Evolutionary conservation across 2,888 invertebrate species (phyloP).

Genomic region (Epirrhoe alternata): DNA sequence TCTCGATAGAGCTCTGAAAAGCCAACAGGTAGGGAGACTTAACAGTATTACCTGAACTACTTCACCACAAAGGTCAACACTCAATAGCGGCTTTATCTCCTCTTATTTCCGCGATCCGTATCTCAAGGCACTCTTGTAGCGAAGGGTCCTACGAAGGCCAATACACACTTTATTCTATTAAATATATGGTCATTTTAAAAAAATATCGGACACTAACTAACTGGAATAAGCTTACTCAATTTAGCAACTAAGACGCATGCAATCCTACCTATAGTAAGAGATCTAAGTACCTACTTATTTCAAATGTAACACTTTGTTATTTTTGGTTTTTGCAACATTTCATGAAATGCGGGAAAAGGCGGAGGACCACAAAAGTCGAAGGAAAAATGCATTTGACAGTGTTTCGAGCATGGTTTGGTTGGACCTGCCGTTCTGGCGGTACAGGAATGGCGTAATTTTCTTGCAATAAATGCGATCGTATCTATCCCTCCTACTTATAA

Average conservation of each 20-base stretch:
- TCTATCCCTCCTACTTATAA: too few relatives aligned
- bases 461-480: too few relatives aligned
- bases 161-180: slow-evolving; percentile 10
- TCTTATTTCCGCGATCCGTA: slow-evolving; percentile 56
- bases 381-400: too few relatives aligned
- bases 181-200: neutral
- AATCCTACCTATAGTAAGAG: too few relatives aligned
- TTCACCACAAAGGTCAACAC: slow-evolving; percentile 52
- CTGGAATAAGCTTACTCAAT: neutral
- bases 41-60: slow-evolving; percentile 25
- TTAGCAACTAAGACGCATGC: neutral
- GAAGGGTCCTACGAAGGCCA: slow-evolving; percentile 43
- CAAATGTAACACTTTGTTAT: too few relatives aligned
- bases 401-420: too few relatives aligned
- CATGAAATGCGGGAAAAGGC: too few relatives aligned
- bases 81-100: slow-evolving; percentile 46
- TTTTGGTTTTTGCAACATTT: too few relatives aligned
- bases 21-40: neutral
- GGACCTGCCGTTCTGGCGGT: too few relatives aligned
- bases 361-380: too few relatives aligned
- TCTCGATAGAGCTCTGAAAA: neutral
- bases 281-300: too few relatives aligned
- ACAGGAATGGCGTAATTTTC: too few relatives aligned
- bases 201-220: neutral
- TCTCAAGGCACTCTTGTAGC: slow-evolving; percentile 62